These are phyloP conservation scores for Cremastobaeus sp. DNA, from an alignment of 2,888 invertebrate species.

Conservation along the genomic window DNA sequence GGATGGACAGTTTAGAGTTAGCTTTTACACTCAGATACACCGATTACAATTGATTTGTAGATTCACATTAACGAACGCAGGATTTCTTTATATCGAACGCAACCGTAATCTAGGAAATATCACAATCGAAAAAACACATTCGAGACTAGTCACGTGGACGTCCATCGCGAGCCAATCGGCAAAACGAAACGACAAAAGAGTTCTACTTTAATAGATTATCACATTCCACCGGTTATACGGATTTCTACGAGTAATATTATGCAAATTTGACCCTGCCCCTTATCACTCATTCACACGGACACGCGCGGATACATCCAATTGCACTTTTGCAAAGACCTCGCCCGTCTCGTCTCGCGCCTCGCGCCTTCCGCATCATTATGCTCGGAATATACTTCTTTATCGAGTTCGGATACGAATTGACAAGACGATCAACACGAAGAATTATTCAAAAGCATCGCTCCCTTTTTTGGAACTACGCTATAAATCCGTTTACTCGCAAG, in stretches of 20 bases:
- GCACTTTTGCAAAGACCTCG: conserved; percentile 40
- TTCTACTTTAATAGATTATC: conserved; percentile 46
- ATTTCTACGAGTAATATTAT: conserved; percentile 56
- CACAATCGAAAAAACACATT: conserved; percentile 34
- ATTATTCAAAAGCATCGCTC: conserved; percentile 40
- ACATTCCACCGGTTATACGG: conserved; percentile 47
- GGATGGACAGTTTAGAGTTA: background rate
- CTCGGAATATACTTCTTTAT: conserved; percentile 25
- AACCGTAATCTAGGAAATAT: conserved; percentile 23
- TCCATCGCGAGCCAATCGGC: conserved; percentile 19
- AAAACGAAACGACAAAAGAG: conserved; percentile 8
- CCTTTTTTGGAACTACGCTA: conserved; percentile 9
- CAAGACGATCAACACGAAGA: conserved; percentile 52
- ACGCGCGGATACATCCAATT: conserved; percentile 53
- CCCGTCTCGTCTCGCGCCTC: conserved; percentile 9
- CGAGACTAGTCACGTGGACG: conserved; percentile 27
- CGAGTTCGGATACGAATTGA: conserved; percentile 52
- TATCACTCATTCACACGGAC: conserved; percentile 44
- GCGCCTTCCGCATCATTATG: conserved; percentile 35
- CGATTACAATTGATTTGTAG: conserved; percentile 3
- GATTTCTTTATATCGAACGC: conserved; percentile 16
- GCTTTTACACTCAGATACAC: conserved; percentile 1
- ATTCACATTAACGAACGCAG: conserved; percentile 1
- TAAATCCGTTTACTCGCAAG: conserved; percentile 24
- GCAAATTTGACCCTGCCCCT: conserved; percentile 53